These are phyloP conservation scores for Calephelis perditalis DNA, from an alignment of 2,888 invertebrate genomes.

Conservation along the genomic window DNA sequence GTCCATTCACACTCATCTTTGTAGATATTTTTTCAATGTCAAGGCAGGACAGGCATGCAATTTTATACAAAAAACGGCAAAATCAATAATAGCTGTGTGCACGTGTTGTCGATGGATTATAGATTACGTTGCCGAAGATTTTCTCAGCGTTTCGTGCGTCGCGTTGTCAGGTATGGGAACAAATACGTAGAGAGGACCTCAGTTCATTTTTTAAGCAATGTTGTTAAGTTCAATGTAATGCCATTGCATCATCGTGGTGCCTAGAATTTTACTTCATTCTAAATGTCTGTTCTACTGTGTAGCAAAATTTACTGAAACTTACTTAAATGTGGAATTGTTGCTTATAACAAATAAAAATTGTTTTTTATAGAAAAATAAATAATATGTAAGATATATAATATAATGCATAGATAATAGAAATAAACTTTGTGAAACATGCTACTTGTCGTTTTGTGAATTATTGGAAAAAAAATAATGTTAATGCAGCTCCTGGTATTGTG, in stretches of 20 bases:
- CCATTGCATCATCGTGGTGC: too few relatives aligned
- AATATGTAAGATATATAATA: too few relatives aligned
- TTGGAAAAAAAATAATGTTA: background rate
- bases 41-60: conserved; percentile 65
- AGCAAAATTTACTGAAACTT: too few relatives aligned
- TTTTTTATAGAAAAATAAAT: too few relatives aligned
- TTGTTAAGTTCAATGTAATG: background rate
- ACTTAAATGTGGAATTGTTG: too few relatives aligned
- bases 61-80: conserved; percentile 74
- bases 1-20: conserved; percentile 65
- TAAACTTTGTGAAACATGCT: background rate
- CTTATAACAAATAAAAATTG: too few relatives aligned
- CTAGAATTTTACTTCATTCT: too few relatives aligned
- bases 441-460: too few relatives aligned
- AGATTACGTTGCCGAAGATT: conserved; percentile 71
- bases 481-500: conserved; percentile 39
- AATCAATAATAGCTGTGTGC: conserved; percentile 75
- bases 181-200: conserved; percentile 36
- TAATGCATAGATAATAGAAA: background rate
- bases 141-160: conserved; percentile 60
- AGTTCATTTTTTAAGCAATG: background rate
- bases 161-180: conserved; percentile 59
- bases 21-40: conserved; percentile 67
- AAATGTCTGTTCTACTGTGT: too few relatives aligned
- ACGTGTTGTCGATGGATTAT: conserved; percentile 76